Evolutionary conservation across 2,888 invertebrate genomes (phyloP), one percentile per base, ranked within the genome.

Genomic region (Eristalinus sepulchralis): DNA sequence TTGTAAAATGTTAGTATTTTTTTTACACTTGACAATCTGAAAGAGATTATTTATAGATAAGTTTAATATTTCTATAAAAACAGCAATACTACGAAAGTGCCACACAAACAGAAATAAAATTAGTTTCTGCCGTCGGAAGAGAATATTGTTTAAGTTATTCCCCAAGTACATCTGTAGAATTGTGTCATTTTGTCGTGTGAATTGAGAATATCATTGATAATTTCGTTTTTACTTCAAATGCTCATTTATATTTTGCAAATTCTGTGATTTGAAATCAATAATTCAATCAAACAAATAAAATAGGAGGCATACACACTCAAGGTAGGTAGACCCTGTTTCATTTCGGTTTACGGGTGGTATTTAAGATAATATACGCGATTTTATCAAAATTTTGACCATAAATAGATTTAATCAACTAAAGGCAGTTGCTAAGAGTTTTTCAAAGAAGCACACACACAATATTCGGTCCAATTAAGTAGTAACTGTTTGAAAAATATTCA

Each of bases 1-100:
- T 9, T 57, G 20, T 63, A 36, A 20, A 22, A 17, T 31, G 39
- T 33, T 27, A 24, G 1, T 24, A 13, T 62, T 53, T 47, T 36
- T 36, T 36, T 63, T 60, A n/a, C 27, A 59, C 57, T 31, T 9
- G 34, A 47, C 67, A 55, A 53, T 62, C 60, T 60, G 34, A 67
- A 59, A 17, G 17, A 67, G 72, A 72, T 80, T 81, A 81, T 81
- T 81, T 81, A 75, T 81, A 81, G 81, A 81, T 72, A 17, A 72
- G 79, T 60, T 81, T 75, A 53, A 75, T 70, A 70, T 63, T 75
- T 39, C 31, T 57, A 81, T 81, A 75, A 81, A 73, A 81, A 81
- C 36, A 20, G 55, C 63, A 63, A 81, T 70, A 75, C 62, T 68
- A 68, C 55, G 39, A 70, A 68, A 31, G 33, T 24, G 63, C 31